These are phyloP conservation scores for Malurus elegans DNA, from an alignment of 2,113 vertebrate genomes.

Conservation along the genomic window DNA sequence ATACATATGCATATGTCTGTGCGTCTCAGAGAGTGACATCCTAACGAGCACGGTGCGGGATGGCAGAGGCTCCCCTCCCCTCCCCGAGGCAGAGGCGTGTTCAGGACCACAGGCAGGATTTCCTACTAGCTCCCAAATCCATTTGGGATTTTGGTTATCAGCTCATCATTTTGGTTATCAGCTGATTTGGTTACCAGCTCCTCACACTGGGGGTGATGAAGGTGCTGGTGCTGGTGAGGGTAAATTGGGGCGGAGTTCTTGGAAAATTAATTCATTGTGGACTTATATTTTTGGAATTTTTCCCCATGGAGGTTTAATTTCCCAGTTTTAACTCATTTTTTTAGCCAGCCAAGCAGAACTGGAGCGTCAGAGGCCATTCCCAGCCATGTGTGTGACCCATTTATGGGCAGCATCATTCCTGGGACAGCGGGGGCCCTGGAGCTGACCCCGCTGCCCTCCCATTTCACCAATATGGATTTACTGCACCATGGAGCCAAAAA, in stretches of 20 bases:
- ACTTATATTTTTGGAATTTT: fast-evolving
- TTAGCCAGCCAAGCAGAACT: neutral
- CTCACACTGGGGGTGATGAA: neutral
- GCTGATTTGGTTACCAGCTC: no score
- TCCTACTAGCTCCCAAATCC: neutral
- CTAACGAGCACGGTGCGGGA: fast-evolving
- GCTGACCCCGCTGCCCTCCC: neutral
- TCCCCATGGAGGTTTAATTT: neutral
- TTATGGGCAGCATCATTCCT: neutral
- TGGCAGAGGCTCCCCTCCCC: neutral
- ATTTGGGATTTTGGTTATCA: fast-evolving
- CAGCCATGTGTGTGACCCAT: neutral
- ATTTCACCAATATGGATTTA: neutral
- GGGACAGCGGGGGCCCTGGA: neutral
- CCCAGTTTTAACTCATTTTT: neutral
- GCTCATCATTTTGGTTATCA: fast-evolving
- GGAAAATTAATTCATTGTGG: neutral
- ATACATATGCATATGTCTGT: neutral
- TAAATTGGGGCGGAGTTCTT: neutral
- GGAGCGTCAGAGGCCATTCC: neutral
- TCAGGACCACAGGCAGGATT: neutral
- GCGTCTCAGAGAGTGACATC: neutral
- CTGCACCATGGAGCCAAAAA: neutral
- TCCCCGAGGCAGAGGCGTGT: fast-evolving
- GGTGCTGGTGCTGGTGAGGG: neutral